Base-by-base conservation (phyloP, 2,113 vertebrate genomes). In the Coracopsis vasa region DNA sequence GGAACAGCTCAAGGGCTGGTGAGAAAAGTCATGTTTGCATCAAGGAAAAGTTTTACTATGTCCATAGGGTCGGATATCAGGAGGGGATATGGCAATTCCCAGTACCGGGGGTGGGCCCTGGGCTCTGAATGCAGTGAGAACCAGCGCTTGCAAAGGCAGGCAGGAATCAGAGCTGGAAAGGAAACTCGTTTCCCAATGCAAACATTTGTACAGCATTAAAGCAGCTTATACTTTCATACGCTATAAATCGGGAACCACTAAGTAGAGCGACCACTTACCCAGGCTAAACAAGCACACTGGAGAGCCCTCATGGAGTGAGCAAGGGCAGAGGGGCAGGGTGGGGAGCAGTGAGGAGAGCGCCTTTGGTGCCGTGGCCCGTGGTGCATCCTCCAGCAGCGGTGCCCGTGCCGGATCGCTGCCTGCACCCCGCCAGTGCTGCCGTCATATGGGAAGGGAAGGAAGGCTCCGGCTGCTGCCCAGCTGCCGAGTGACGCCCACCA, bases 401-500 rank as follows among this genome's bases (percentile, higher is more conserved):
- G 86, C 86, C 81, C 5, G 10, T n/a, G 69, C 61, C 6, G 24
- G 56, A 24, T 29, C 15, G 61, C 71, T 85, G 90, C 61, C 81
- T 7, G 90, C 5, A 29, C 41, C 91, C 92, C 18, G 44, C 86
- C 93, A 77, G 94, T 27, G 67, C 94, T 85, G 71, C 69, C 97
- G 98, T 97, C 98, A 97, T 79, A 85, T 84, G 87, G 69, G 92
- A 89, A 96, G 94, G 94, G 88, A 84, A 75, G 96, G 86, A 35
- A 58, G 56, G 92, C 95, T 96, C 95, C 72, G 82, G 89, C 91
- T 86, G 94, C 97, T 78, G 97, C 84, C 88, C 50, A 23, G 96
- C 85, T 92, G 97, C 97, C 53, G 77, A 97, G 97, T 45, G 96
- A 97, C 98, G 97, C 98, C 97, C 98, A 98, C 94, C 90, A 86